Percentiles rank a stretch among this genome's conserved stretches.
Conservation (phyloP, 2,113 vertebrate species). For the Salvelinus namaycush region DNA sequence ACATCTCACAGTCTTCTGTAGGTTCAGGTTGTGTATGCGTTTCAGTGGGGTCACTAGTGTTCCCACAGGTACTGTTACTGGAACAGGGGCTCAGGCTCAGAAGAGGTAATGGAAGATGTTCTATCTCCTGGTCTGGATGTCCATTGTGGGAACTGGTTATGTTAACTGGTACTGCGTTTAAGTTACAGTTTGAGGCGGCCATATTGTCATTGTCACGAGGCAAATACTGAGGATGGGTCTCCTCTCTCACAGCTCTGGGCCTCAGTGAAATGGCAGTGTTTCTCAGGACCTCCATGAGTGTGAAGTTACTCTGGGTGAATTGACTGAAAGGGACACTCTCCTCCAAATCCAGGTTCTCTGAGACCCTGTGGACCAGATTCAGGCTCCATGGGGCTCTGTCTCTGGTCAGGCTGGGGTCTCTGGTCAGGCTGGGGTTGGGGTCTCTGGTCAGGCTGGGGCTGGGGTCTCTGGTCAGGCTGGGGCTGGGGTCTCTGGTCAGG, state of each 20-base stretch:
- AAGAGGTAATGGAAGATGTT: background rate
- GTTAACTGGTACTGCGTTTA: background rate
- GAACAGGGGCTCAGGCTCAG: background rate
- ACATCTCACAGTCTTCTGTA: constrained; percentile 42
- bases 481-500: too few species aligned
- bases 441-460: too few species aligned
- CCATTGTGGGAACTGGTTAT: background rate
- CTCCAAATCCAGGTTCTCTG: constrained; percentile 33
- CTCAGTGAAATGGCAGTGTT: constrained; percentile 14
- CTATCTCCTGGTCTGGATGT: too few species aligned
- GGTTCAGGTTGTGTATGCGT: background rate
- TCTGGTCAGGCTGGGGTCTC: too few species aligned
- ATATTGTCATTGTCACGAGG: constrained; percentile 3
- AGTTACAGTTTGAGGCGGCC: background rate
- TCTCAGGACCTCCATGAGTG: constrained; percentile 21
- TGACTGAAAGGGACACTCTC: constrained; percentile 29
- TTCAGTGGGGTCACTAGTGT: background rate
- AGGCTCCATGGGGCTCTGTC: constrained; percentile 27
- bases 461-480: too few species aligned
- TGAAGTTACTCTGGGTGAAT: constrained; percentile 29
- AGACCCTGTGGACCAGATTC: constrained; percentile 24
- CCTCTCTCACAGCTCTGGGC: background rate
- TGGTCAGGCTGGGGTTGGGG: too few species aligned
- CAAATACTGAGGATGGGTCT: background rate
- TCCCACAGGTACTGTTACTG: background rate